Conservation (phyloP, 2,113 vertebrate species). For the Dasyornis broadbenti region DNA sequence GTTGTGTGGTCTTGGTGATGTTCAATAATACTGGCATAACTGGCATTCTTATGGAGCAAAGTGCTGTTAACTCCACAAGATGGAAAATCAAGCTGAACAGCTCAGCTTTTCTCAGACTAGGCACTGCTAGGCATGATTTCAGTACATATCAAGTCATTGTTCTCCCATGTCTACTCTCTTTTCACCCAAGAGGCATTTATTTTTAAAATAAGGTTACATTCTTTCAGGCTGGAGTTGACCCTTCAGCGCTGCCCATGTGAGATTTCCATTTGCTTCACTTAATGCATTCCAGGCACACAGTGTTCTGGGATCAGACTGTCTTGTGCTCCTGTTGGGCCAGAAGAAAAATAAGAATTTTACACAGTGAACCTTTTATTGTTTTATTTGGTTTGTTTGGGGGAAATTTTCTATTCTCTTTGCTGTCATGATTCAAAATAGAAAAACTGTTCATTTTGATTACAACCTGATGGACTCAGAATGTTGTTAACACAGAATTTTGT, state of each 20-base stretch:
- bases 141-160: not conserved
- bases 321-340: not conserved
- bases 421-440: not conserved
- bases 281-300: conserved; percentile 21
- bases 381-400: not conserved
- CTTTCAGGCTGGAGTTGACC: conserved; percentile 32
- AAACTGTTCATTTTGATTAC: not conserved
- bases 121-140: not conserved
- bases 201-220: conserved; percentile 53
- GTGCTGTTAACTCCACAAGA: not conserved
- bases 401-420: not conserved
- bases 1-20: not conserved
- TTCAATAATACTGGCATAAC: not conserved
- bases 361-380: not conserved
- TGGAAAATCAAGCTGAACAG: not conserved
- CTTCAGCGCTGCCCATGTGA: not conserved
- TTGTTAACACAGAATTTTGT: not conserved
- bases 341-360: not conserved
- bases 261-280: conserved; percentile 34
- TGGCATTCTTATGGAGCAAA: not conserved
- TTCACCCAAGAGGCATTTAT: conserved; percentile 3
- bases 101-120: not conserved
- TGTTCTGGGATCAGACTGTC: not conserved
- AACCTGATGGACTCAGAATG: not conserved
- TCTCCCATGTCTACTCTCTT: not conserved